These are phyloP conservation scores for Diogma glabrata DNA, from an alignment of 2,888 invertebrate genomes.

Conservation along the genomic window DNA sequence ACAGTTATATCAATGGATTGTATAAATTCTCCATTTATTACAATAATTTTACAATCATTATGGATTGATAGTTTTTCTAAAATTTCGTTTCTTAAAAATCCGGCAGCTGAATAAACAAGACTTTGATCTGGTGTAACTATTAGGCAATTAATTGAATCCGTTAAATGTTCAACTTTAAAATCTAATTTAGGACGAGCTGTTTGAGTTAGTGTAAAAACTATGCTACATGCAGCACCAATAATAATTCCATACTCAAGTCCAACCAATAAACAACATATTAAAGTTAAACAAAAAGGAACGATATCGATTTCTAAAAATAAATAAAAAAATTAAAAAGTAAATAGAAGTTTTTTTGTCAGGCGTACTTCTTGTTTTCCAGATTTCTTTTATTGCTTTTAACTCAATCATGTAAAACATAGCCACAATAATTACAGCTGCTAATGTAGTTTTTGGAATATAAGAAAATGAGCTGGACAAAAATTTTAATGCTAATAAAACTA, in stretches of 20 bases:
- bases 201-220: slow-evolving; percentile 70
- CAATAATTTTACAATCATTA: slow-evolving; percentile 46
- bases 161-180: neutral
- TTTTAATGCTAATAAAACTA: slow-evolving; percentile 68
- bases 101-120: slow-evolving; percentile 68
- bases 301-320: no score
- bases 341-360: no score
- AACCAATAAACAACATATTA: slow-evolving; percentile 64
- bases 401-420: slow-evolving; percentile 82
- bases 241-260: slow-evolving; percentile 82
- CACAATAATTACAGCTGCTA: slow-evolving; percentile 78
- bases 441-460: slow-evolving; percentile 73
- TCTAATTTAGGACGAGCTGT: slow-evolving; percentile 54
- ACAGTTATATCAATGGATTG: slow-evolving; percentile 49
- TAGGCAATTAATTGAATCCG: slow-evolving; percentile 36
- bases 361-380: slow-evolving; percentile 79
- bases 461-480: slow-evolving; percentile 70
- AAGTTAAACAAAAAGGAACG: slow-evolving; percentile 70
- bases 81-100: slow-evolving; percentile 52
- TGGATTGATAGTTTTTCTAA: slow-evolving; percentile 63
- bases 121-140: slow-evolving; percentile 59
- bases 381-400: slow-evolving; percentile 46
- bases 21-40: slow-evolving; percentile 59
- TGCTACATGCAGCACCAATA: slow-evolving; percentile 66
- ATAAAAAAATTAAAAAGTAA: no score